Evolutionary conservation across 2,797 vertebrate species (phyloP), one percentile per base, ranked within the genome.

Genomic region (Microhierax caerulescens): DNA sequence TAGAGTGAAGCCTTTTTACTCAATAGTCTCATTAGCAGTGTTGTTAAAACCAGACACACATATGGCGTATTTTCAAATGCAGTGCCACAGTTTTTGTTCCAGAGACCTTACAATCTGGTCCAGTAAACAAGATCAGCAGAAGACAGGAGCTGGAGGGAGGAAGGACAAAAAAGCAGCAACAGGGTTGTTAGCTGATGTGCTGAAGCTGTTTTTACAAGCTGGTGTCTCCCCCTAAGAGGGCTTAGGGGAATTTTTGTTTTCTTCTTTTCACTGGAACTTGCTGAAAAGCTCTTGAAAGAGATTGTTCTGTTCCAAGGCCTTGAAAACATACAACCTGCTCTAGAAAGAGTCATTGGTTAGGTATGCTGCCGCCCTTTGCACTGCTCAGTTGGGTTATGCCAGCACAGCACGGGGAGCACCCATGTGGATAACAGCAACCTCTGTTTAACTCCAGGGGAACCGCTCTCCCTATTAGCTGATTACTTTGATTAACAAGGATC

Each of bases 331-430:
- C 15, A 61, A 0, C 7, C 30, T 43, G 17, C 47, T 54, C 19
- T 43, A 34, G 77, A 47, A 76, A 59, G 22, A 13, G 5, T 22
- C 48, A 16, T 5, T 50, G 45, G 12, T 47, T 83, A 30, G 8
- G 7, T 41, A 4, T 37, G 22, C 19, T 50, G n/a, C 34, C 47
- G 75, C 7, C 10, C 7, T 10, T 60, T 22, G 24, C 21, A 2
- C 6, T 19, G 2, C 32, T 43, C 11, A 25, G 0, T 1, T n/a
- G 18, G 60, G 28, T 1, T 34, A 32, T 59, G 61, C 50, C 69
- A 69, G 47, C 9, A 6, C 23, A 37, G 37, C 70, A 6, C 0
- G 5, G 22, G 50, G 32, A 77, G 68, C 64, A 39, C 27, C 7
- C 20, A 1, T 9, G 27, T 13, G 30, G 22, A 7, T 27, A 41